Conservation (phyloP, 2,113 vertebrate species). For the Carlito syrichta region DNA sequence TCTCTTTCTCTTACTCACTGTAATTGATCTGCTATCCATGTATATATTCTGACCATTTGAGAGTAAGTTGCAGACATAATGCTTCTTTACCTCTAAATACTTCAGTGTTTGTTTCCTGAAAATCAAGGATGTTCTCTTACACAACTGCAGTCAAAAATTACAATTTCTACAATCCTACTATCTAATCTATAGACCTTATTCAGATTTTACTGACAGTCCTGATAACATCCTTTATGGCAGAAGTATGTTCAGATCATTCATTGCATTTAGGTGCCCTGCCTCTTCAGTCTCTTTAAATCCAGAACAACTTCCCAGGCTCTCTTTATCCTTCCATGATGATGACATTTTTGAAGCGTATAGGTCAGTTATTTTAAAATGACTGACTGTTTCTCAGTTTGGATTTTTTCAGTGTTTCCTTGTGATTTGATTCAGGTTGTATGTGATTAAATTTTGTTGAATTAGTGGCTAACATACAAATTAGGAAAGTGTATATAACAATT, state of each 20-base stretch:
- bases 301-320: neutral
- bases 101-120: neutral
- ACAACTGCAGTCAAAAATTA: neutral
- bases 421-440: neutral
- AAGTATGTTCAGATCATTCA: neutral
- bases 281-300: neutral
- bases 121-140: neutral
- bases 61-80: neutral
- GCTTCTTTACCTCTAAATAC: neutral
- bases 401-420: neutral
- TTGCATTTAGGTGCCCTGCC: neutral
- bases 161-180: neutral
- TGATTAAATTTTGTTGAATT: neutral
- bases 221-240: neutral
- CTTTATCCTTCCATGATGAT: neutral
- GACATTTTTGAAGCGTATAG: neutral
- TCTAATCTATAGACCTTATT: neutral
- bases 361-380: neutral
- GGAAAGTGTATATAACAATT: neutral
- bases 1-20: neutral
- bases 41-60: neutral
- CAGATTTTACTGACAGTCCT: neutral
- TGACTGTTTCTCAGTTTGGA: neutral
- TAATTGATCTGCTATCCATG: no score
- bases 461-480: neutral